A percentile compares a stretch with the other conserved stretches of the same genome.
These are phyloP conservation scores for Procapra przewalskii DNA, from an alignment of 2,113 vertebrate species.

Conservation along the genomic window DNA sequence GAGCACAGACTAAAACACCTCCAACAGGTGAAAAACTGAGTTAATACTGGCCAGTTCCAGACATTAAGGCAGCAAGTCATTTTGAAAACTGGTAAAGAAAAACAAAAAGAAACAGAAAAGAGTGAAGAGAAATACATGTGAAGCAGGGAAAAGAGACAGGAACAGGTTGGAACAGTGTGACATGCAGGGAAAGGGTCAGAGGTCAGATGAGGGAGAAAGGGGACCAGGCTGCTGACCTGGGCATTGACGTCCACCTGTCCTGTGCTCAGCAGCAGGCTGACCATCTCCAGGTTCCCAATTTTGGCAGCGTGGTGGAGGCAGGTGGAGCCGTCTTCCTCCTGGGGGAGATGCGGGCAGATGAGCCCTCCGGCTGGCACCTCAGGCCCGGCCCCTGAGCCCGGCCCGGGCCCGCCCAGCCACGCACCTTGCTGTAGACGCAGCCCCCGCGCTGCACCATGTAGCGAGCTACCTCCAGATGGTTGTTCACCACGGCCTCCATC, in stretches of 20 bases:
- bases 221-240: conserved; percentile 79
- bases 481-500: conserved; percentile 90
- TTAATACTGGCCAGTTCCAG: not conserved
- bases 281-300: conserved; percentile 88
- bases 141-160: not conserved
- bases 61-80: not conserved
- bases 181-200: not conserved
- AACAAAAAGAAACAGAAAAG: not conserved
- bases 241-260: conserved; percentile 93
- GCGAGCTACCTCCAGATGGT: conserved; percentile 86
- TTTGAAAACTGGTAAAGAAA: not conserved
- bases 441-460: conserved; percentile 89
- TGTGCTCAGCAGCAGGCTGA: conserved; percentile 88
- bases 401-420: fast-evolving
- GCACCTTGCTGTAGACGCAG: conserved; percentile 88
- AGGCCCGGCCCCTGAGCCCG: fast-evolving
- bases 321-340: conserved; percentile 93
- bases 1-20: not conserved
- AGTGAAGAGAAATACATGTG: not conserved
- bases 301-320: conserved; percentile 94
- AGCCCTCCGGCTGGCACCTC: fast-evolving
- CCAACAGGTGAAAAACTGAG: not conserved
- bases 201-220: fast-evolving
- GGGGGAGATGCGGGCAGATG: not conserved
- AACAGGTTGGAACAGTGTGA: not conserved